Evolutionary conservation across 2,113 vertebrate genomes (phyloP), one percentile per base, ranked within the genome.

Genomic region (Vicugna pacos): DNA sequence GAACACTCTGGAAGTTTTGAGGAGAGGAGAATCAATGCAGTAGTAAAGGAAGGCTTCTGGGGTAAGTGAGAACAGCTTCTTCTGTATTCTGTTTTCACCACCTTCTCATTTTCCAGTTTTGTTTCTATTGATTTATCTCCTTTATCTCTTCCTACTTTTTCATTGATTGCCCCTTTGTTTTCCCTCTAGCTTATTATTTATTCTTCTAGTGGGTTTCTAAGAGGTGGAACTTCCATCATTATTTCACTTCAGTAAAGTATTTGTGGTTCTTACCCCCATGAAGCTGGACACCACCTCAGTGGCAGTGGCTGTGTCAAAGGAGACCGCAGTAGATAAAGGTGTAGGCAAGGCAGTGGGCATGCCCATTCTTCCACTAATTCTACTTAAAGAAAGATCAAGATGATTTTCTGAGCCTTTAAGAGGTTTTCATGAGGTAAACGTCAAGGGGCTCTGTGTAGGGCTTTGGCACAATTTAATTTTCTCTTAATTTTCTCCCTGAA

Each of bases 211-310:
- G 8, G 35, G 14, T 70, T 60, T 91, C 48, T 28, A 58, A n/a
- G 15, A 69, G 9, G 15, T 73, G 28, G 15, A 26, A 54, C 26
- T 19, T 35, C 9, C 5, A n/a, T 56, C 9, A 67, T 60, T 52
- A 84, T 80, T 88, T 88, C 24, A 89, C 2, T 72, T 69, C 8
- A 26, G 17, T 64, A 15, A 64, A 90, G 13, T 50, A 9, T 48
- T 12, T 60, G 50, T 64, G 30, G 13, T n/a, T 6, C 15, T 93
- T 32, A 6, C 67, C 4, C 56, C 28, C 2, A 24, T 12, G 52
- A 62, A 52, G 2, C 19, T n/a, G 4, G 3, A 13, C 30, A 15
- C 8, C 4, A 69, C 1, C 3, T 24, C 16, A 4, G 4, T n/a
- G 9, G 6, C 38, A 72, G 6, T 35, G 76, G 1, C 7, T 70